Evolutionary conservation across 2,113 vertebrate genomes (phyloP).

Genomic region (Nerophis lumbriciformis): DNA sequence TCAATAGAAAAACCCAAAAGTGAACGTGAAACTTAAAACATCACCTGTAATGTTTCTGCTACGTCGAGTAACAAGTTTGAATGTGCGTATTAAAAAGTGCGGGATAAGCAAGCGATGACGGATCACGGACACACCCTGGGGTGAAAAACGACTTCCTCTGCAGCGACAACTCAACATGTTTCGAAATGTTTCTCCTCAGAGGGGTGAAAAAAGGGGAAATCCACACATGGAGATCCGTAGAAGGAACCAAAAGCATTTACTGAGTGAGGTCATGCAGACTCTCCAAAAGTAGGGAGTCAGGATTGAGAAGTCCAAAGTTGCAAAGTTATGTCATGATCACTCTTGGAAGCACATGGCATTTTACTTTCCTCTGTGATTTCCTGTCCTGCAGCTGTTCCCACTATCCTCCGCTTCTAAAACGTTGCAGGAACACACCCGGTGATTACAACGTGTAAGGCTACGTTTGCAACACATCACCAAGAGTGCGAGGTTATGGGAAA

Average conservation of each 20-base stretch:
- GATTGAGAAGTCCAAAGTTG: constrained; percentile 24
- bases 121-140: constrained; percentile 34
- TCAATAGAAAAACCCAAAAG: no score
- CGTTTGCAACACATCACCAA: constrained; percentile 10
- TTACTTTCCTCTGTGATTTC: constrained; percentile 33
- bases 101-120: constrained; percentile 30
- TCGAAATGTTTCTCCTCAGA: constrained; percentile 14
- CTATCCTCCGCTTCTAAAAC: constrained; percentile 21
- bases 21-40: background rate
- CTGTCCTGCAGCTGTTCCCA: constrained; percentile 27
- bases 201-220: constrained; percentile 45
- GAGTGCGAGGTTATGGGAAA: background rate
- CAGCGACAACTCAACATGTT: constrained; percentile 21
- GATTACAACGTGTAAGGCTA: constrained; percentile 13
- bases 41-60: no score
- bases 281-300: constrained; percentile 24
- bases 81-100: background rate
- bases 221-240: constrained; percentile 21
- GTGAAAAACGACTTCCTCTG: constrained; percentile 53
- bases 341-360: constrained; percentile 14
- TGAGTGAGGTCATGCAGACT: constrained; percentile 14
- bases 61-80: no score
- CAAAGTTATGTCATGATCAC: constrained; percentile 20
- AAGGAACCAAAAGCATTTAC: constrained; percentile 23
- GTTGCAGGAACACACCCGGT: constrained; percentile 19